These are phyloP conservation scores for Apocrypta bakeri DNA, from an alignment of 1,140 invertebrate genomes.

Conservation along the genomic window DNA sequence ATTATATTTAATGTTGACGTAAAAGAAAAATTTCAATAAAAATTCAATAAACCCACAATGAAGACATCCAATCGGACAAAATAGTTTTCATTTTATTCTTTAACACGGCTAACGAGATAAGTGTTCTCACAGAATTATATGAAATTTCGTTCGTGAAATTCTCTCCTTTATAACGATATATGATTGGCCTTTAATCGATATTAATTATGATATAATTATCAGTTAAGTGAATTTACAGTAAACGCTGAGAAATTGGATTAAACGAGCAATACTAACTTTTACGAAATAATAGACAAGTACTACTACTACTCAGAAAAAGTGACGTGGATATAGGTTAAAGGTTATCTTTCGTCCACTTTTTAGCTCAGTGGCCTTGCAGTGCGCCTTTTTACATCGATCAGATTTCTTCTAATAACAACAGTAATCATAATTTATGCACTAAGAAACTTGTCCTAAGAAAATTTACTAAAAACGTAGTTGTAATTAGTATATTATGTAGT, in stretches of 20 bases:
- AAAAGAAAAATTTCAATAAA: neutral
- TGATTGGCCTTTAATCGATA: neutral
- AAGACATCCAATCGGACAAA: too few species aligned
- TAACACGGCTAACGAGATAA: neutral
- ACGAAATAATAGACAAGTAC: neutral
- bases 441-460: too few species aligned
- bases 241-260: neutral
- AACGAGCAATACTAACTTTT: neutral
- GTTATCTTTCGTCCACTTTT: neutral
- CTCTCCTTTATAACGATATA: neutral
- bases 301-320: too few species aligned
- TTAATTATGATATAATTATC: neutral
- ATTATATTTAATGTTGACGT: neutral
- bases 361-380: neutral
- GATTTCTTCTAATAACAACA: neutral
- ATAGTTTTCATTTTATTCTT: too few species aligned
- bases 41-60: neutral
- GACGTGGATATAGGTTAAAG: neutral
- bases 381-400: neutral
- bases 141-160: neutral
- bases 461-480: too few species aligned
- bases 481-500: too few species aligned
- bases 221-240: constrained; percentile 1
- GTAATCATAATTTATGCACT: too few species aligned
- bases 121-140: neutral